A percentile compares a stretch with the other conserved stretches of the same genome.
These are phyloP conservation scores for Adelosebastes latens DNA, from an alignment of 2,797 vertebrate species.

Conservation along the genomic window DNA sequence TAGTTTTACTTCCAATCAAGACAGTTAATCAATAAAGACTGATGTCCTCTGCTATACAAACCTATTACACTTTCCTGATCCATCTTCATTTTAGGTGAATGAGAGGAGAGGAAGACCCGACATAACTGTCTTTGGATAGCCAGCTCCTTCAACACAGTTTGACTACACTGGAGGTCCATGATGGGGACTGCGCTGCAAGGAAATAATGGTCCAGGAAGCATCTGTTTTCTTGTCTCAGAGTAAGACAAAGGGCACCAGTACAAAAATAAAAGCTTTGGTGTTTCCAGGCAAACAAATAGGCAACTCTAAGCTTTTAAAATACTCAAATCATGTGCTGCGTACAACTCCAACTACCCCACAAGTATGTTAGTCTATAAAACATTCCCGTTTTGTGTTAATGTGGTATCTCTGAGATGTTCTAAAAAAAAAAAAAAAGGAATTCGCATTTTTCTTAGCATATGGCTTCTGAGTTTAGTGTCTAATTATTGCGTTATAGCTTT, in stretches of 20 bases:
- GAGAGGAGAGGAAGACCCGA: constrained; percentile 43
- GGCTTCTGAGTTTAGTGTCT: constrained; percentile 28
- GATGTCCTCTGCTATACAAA: constrained; percentile 59
- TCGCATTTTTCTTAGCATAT: constrained; percentile 44
- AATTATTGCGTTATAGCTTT: constrained; percentile 27
- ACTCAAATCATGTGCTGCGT: background rate
- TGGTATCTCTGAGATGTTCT: background rate
- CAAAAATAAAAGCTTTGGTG: constrained; percentile 22
- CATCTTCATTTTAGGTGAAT: constrained; percentile 72
- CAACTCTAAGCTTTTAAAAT: constrained; percentile 10
- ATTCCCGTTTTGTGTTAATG: constrained; percentile 8
- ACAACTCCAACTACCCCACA: background rate
- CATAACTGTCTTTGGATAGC: constrained; percentile 48
- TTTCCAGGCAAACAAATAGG: constrained; percentile 6
- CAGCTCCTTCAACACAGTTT: constrained; percentile 27
- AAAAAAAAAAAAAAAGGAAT: background rate
- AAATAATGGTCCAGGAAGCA: background rate
- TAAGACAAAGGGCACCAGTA: background rate
- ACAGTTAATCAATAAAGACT: constrained; percentile 61
- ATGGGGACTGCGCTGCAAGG: background rate
- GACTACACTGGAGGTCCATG: constrained; percentile 19
- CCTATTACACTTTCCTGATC: constrained; percentile 70
- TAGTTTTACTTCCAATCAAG: constrained; percentile 55
- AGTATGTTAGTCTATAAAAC: constrained; percentile 14
- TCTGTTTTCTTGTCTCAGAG: background rate